These are phyloP conservation scores for Pogoniulus pusillus DNA, from an alignment of 2,797 vertebrate genomes.

Conservation along the genomic window DNA sequence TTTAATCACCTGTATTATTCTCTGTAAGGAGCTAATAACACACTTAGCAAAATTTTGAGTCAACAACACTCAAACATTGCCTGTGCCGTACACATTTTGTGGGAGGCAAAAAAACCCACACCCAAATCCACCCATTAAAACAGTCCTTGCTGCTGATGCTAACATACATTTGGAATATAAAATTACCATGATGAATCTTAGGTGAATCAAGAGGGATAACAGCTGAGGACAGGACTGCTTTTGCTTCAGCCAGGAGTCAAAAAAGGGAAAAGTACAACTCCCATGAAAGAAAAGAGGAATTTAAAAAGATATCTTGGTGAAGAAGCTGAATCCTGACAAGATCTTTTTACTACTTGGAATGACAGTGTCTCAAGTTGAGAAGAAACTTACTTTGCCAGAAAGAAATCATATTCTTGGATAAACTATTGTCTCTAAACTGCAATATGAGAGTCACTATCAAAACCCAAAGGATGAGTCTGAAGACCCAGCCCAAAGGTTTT, in stretches of 20 bases:
- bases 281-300: not conserved
- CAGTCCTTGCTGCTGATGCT: not conserved
- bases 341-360: not conserved
- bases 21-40: constrained; percentile 28
- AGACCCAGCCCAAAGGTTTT: constrained; percentile 49
- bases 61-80: not conserved
- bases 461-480: constrained; percentile 47
- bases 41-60: not conserved
- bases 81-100: not conserved
- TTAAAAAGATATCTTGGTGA: not conserved
- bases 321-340: not conserved
- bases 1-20: constrained; percentile 12
- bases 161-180: not conserved
- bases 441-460: constrained; percentile 29
- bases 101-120: rapidly evolving
- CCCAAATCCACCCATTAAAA: not conserved
- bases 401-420: not conserved
- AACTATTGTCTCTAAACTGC: constrained; percentile 73
- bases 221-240: not conserved
- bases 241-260: not conserved
- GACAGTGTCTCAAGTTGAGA: not conserved
- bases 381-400: not conserved
- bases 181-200: not conserved
- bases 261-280: not conserved
- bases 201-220: not conserved